Conservation (phyloP, 2,113 vertebrate genomes). For the Ictalurus furcatus region DNA sequence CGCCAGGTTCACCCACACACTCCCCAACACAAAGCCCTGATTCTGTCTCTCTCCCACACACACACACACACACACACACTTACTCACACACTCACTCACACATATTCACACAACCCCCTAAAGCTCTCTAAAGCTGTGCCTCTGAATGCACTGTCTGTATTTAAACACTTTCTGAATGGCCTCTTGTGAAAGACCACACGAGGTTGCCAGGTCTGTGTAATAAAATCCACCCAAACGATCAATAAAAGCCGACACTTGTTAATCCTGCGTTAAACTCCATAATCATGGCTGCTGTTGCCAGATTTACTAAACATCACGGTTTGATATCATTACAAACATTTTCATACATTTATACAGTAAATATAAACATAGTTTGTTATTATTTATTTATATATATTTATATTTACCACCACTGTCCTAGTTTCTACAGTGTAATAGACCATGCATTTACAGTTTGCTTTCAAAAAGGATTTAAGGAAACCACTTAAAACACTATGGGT, state of each 20-base stretch:
- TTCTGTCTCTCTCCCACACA: background rate
- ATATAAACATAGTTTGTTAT: background rate
- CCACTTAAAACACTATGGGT: too few relatives aligned
- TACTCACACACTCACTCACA: background rate
- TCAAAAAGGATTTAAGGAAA: too few relatives aligned
- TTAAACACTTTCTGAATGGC: background rate
- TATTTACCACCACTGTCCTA: too few relatives aligned
- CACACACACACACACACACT: background rate
- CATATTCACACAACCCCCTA: background rate
- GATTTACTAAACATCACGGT: background rate
- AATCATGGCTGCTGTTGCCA: background rate
- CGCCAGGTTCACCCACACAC: conserved; percentile 1
- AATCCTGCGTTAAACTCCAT: background rate
- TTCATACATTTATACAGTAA: background rate
- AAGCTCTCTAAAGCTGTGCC: background rate
- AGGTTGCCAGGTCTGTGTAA: background rate
- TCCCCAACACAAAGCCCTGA: conserved; percentile 18
- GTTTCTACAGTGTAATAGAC: background rate
- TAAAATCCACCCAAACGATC: background rate
- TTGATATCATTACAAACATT: background rate
- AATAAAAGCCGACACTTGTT: background rate
- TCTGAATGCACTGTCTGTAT: conserved; percentile 6
- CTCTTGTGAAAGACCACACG: background rate
- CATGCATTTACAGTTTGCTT: background rate
- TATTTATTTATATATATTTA: background rate